Evolutionary conservation across 2,113 vertebrate species (phyloP).

Genomic region (Rana temporaria): DNA sequence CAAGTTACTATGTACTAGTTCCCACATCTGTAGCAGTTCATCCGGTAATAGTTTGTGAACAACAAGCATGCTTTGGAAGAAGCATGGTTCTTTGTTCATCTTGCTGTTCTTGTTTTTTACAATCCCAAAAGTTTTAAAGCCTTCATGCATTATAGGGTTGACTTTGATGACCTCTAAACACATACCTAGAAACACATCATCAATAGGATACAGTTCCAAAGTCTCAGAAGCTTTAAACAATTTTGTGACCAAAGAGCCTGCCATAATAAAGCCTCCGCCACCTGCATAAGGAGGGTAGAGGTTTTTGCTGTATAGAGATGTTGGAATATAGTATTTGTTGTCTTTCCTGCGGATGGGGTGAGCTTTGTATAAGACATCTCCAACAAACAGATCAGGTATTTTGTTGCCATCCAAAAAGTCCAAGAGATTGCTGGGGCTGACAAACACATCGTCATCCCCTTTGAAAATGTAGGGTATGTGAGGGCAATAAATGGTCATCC

Average conservation of each 20-base stretch:
- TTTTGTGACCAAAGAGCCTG: slow-evolving; percentile 77
- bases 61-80: slow-evolving; percentile 91
- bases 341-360: slow-evolving; percentile 88
- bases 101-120: slow-evolving; percentile 89
- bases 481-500: slow-evolving; percentile 89
- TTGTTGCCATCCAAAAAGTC: slow-evolving; percentile 82
- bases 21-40: slow-evolving; percentile 91
- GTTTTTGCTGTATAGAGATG: slow-evolving; percentile 80
- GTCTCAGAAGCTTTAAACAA: slow-evolving; percentile 79
- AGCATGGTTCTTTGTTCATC: slow-evolving; percentile 93
- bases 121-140: slow-evolving; percentile 96
- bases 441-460: slow-evolving; percentile 92
- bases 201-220: slow-evolving; percentile 91
- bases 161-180: slow-evolving; percentile 89
- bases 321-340: slow-evolving; percentile 95
- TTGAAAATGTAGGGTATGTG: slow-evolving; percentile 85
- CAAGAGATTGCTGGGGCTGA: slow-evolving; percentile 86
- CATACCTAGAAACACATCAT: slow-evolving; percentile 96
- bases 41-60: slow-evolving; percentile 93
- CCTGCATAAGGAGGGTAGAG: slow-evolving; percentile 92
- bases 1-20: slow-evolving; percentile 86
- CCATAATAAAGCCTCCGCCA: slow-evolving; percentile 93
- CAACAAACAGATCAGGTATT: slow-evolving; percentile 82
- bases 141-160: slow-evolving; percentile 80
- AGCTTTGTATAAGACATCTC: slow-evolving; percentile 87